These are phyloP conservation scores for Thecophora atra DNA, from an alignment of 2,888 invertebrate species.

Conservation along the genomic window DNA sequence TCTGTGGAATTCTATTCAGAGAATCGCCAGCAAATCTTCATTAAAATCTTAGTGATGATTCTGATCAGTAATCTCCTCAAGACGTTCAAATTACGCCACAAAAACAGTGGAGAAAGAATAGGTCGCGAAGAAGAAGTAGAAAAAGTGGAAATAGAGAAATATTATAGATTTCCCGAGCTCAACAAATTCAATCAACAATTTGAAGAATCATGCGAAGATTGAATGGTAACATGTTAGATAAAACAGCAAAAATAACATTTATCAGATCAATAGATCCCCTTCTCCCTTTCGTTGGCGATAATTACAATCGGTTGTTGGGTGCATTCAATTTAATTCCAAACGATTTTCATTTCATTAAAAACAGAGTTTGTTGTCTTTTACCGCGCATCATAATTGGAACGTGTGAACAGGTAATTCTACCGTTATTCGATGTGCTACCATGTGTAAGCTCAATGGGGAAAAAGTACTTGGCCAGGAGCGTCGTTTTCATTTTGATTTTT, in stretches of 20 bases:
- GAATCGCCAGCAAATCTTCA: too few species aligned
- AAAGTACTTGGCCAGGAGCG: neutral
- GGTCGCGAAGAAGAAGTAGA: too few species aligned
- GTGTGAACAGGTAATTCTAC: slow-evolving; percentile 12
- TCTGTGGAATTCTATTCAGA: too few species aligned
- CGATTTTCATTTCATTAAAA: slow-evolving; percentile 16
- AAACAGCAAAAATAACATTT: neutral
- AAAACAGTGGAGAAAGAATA: too few species aligned
- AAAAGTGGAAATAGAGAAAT: too few species aligned
- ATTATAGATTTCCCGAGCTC: too few species aligned
- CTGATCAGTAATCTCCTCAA: too few species aligned
- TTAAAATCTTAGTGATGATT: too few species aligned
- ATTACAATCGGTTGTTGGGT: neutral
- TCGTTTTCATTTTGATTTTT: neutral
- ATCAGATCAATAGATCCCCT: neutral
- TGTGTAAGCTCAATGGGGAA: neutral
- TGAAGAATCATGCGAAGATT: neutral
- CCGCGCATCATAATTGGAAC: slow-evolving; percentile 13
- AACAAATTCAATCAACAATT: neutral
- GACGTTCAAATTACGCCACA: too few species aligned
- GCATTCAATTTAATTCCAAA: neutral
- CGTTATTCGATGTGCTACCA: neutral
- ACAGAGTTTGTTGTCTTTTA: neutral
- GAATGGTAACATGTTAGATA: neutral
- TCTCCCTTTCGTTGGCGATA: neutral